Base-by-base conservation (phyloP, 2,888 invertebrate species). In the Scrobipalpa atriplicella region DNA sequence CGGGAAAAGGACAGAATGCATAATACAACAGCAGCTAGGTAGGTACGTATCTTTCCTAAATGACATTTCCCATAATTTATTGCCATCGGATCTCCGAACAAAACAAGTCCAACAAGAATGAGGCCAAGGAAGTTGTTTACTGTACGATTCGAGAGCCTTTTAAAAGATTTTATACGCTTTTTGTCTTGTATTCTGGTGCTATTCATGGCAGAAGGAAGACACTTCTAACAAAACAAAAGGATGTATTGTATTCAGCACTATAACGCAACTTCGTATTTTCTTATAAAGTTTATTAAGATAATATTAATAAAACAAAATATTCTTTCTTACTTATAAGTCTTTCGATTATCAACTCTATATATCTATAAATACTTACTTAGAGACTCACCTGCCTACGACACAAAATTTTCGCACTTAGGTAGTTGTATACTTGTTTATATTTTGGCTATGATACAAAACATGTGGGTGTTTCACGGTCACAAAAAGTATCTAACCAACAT, bases 41-140 rank as follows among this genome's bases (percentile, higher is more conserved):
- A 29, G 38, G 18, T 39, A 19, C 43, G 54, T 65, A 56, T 62
- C 65, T 62, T 64, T 36, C 39, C 51, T 66, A 68, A 65, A 65
- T 70, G 69, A 69, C 67, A 68, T 66, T 69, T 67, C 67, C 67
- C 67, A 69, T 72, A 70, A 72, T 73, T 70, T 72, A 71, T 73
- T 71, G 72, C 70, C 71, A 67, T 70, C 70, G 65, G 67, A 68
- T 72, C 69, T 56, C 66, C 65, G 70, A 72, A 72, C 70, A 73
- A 71, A 71, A 72, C 70, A 70, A 71, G 66, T 71, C 65, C 58
- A 66, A 67, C 69, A 69, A 70, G 56, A 69, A 69, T 63, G 67
- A 63, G 67, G 69, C 68, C 70, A 69, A 68, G 66, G 65, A 68
- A 72, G 67, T 68, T 68, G 67, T 69, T 68, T 66, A 62, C 63